A percentile compares a stretch with the other conserved stretches of the same genome.
Evolutionary conservation across 1,140 invertebrate species (phyloP).

Genomic region (Contarinia nasturtii): DNA sequence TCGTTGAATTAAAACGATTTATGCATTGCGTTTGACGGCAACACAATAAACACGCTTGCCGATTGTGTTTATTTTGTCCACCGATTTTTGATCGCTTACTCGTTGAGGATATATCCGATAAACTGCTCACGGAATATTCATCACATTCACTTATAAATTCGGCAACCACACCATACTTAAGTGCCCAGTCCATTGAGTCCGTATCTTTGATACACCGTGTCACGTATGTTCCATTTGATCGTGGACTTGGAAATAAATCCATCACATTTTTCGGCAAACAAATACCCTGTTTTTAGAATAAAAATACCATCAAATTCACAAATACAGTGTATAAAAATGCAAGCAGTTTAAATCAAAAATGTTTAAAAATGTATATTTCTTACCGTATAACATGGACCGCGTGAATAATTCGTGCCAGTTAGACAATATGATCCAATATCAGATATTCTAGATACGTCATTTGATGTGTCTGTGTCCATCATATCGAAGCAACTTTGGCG

Average conservation of each 20-base stretch:
- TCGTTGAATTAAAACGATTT: neutral
- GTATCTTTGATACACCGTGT: conserved; percentile 20
- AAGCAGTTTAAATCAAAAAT: too few relatives aligned
- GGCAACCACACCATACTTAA: conserved; percentile 14
- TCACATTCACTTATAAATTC: conserved; percentile 19
- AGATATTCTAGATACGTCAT: too few relatives aligned
- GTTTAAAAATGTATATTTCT: too few relatives aligned
- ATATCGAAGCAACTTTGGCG: conserved; percentile 6
- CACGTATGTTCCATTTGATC: conserved; percentile 17
- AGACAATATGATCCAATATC: too few relatives aligned
- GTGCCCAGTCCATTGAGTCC: conserved; percentile 13
- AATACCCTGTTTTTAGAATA: too few relatives aligned
- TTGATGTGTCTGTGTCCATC: too few relatives aligned
- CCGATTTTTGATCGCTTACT: conserved; percentile 13
- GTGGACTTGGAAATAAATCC: conserved; percentile 42
- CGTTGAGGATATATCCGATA: conserved; percentile 16
- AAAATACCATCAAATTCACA: too few relatives aligned
- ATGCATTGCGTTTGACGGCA: conserved; percentile 2
- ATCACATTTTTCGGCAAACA: conserved; percentile 48
- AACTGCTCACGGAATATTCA: conserved; percentile 5
- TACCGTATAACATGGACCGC: neutral
- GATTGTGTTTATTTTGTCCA: conserved; percentile 13
- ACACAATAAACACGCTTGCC: conserved; percentile 17
- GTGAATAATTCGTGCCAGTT: too few relatives aligned
- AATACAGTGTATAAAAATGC: too few relatives aligned